These are phyloP conservation scores for Luscinia luscinia DNA, from an alignment of 2,797 vertebrate genomes.

Conservation along the genomic window DNA sequence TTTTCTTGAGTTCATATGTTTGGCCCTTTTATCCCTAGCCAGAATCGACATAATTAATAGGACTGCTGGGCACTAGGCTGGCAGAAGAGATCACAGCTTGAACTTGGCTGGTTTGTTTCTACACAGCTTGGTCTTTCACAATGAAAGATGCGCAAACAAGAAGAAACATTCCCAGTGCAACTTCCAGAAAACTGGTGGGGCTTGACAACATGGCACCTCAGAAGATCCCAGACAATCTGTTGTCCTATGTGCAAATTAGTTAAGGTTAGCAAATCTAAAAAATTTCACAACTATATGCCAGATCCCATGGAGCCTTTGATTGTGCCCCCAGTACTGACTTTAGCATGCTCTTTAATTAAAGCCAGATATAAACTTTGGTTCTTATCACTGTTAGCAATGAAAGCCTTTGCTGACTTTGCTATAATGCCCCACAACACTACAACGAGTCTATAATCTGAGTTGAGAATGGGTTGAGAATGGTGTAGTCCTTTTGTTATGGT, in stretches of 20 bases:
- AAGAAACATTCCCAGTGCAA: background rate
- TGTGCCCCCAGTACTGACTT: background rate
- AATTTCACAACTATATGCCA: background rate
- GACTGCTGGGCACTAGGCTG: conserved; percentile 18
- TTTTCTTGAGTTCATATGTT: background rate
- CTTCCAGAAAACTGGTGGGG: background rate
- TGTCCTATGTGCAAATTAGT: conserved; percentile 13
- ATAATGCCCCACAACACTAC: background rate
- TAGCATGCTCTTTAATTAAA: background rate
- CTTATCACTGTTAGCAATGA: background rate
- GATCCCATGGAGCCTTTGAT: background rate
- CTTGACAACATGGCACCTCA: background rate
- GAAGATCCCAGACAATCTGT: conserved; percentile 23
- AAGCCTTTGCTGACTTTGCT: background rate
- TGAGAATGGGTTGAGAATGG: background rate
- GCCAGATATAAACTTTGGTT: background rate
- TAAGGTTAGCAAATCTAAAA: conserved; percentile 46
- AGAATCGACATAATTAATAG: conserved; percentile 31
- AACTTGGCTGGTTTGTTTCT: conserved; percentile 12
- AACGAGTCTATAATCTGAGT: background rate
- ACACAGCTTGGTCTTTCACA: conserved; percentile 11
- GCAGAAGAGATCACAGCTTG: conserved; percentile 59
- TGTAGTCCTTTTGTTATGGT: background rate
- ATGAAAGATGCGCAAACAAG: conserved; percentile 33
- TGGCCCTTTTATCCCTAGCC: background rate